Base-by-base conservation (phyloP, 2,113 vertebrate genomes). In the Thalassarche chlororhynchos region DNA sequence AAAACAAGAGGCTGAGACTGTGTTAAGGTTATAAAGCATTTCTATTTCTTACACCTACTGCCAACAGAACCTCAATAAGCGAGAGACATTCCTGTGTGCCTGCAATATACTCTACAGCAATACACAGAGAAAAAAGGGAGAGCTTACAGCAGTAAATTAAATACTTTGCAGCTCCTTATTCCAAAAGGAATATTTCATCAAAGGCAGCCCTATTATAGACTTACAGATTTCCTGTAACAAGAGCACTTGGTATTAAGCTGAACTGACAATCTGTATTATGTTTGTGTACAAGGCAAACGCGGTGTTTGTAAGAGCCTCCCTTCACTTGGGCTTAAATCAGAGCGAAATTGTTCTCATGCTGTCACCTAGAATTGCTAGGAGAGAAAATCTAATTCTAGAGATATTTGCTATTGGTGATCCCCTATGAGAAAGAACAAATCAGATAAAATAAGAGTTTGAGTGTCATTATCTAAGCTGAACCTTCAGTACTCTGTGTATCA, bases 1-100 rank as follows among this genome's bases (percentile, higher is more conserved):
- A 98, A 98, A 98, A 98, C 94, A 91, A 96, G 98, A 98, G 97
- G 97, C 98, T 97, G 94, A 95, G 92, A 97, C 94, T 93, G 69
- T 79, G 91, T 94, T 78, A 89, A 97, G 95, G 90, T 97, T 93
- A 89, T 20, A 92, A 97, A 95, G 61, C 75, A 85, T 97, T 97
- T 93, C 95, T 96, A 60, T 81, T 97, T 97, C 90, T 83, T 77
- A 87, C 38, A 89, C 82, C 71, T 93, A 72, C 70, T 97, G 75
- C 76, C 91, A 94, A 62, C n/a, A 89, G 95, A 90, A 89, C 40
- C 91, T 92, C 69, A 84, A 36, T 68, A 82, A 86, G 84, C 6
- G 3, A 91, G 64, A 94, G 19, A 93, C 26, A 38, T 83, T 95
- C 62, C 80, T 62, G 70, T 29, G 68, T 93, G 83, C 83, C 89